A percentile compares a stretch with the other conserved stretches of the same genome.
Conservation (phyloP, 2,888 invertebrate genomes). For the Phaedon cochleariae region DNA sequence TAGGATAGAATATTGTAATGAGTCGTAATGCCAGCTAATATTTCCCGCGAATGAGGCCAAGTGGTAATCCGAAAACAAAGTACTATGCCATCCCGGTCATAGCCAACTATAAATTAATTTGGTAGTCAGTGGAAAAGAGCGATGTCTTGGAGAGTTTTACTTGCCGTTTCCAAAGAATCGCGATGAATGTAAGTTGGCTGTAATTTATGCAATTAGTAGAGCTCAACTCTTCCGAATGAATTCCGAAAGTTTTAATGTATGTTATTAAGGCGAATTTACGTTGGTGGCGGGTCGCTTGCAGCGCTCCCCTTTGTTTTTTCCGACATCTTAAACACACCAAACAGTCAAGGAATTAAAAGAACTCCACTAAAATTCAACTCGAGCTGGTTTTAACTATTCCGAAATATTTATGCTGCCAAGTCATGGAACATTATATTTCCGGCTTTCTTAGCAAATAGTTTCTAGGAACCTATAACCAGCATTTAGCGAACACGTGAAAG, state of each 20-base stretch:
- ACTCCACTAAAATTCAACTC: constrained; percentile 35
- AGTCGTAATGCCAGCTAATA: not conserved
- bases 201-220: constrained; percentile 62
- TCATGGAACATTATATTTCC: constrained; percentile 28
- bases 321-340: constrained; percentile 41
- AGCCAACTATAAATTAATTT: constrained; percentile 56
- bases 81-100: constrained; percentile 30
- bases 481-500: not conserved
- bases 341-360: constrained; percentile 38
- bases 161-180: constrained; percentile 57
- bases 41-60: constrained; percentile 21
- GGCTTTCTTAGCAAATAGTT: not conserved
- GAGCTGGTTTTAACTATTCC: constrained; percentile 25
- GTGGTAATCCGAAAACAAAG: constrained; percentile 39
- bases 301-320: constrained; percentile 43
- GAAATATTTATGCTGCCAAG: constrained; percentile 31
- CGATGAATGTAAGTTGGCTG: constrained; percentile 61
- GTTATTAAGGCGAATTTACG: constrained; percentile 61
- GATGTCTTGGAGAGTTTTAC: constrained; percentile 27
- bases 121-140: constrained; percentile 41
- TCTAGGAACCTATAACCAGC: constrained; percentile 6
- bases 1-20: not conserved
- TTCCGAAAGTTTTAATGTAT: constrained; percentile 61
- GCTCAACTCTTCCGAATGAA: constrained; percentile 59
- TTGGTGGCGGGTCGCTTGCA: constrained; percentile 48